Evolutionary conservation across 2,888 invertebrate genomes (phyloP).

Genomic region (Hartigia nigra): DNA sequence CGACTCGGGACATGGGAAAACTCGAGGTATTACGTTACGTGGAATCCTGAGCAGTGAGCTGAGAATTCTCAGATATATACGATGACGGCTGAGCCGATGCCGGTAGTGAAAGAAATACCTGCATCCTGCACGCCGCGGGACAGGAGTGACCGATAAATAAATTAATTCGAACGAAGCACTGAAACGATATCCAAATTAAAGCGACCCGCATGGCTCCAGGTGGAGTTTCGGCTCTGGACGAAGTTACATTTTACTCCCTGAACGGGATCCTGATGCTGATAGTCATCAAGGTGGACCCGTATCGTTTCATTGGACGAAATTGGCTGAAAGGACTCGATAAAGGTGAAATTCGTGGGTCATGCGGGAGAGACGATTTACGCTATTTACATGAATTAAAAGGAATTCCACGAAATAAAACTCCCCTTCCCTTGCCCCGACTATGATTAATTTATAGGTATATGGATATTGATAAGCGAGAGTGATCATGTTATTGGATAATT

Average conservation of each 20-base stretch:
- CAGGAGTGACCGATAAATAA: constrained; percentile 22
- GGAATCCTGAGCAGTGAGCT: background rate
- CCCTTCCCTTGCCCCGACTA: background rate
- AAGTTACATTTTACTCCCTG: constrained; percentile 26
- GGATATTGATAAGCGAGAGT: background rate
- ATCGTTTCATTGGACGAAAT: constrained; percentile 54
- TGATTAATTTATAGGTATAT: background rate
- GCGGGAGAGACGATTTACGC: constrained; percentile 1
- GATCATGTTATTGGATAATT: constrained; percentile 20
- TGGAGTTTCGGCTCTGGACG: constrained; percentile 36
- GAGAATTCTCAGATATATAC: background rate
- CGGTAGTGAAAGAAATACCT: constrained; percentile 7
- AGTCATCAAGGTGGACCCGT: constrained; percentile 49
- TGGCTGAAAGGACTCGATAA: constrained; percentile 44
- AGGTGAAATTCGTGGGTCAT: constrained; percentile 18
- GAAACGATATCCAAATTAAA: constrained; percentile 13
- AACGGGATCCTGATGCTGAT: constrained; percentile 24
- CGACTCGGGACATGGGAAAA: constrained; percentile 19
- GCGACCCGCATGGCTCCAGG: constrained; percentile 53
- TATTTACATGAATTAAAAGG: background rate
- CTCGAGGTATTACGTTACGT: constrained; percentile 3
- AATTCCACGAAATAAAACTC: background rate
- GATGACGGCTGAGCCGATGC: background rate
- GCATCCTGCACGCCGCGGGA: background rate
- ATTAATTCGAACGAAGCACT: constrained; percentile 30